Conservation (phyloP, 2,113 vertebrate genomes). For the Zosterops hypoxanthus region DNA sequence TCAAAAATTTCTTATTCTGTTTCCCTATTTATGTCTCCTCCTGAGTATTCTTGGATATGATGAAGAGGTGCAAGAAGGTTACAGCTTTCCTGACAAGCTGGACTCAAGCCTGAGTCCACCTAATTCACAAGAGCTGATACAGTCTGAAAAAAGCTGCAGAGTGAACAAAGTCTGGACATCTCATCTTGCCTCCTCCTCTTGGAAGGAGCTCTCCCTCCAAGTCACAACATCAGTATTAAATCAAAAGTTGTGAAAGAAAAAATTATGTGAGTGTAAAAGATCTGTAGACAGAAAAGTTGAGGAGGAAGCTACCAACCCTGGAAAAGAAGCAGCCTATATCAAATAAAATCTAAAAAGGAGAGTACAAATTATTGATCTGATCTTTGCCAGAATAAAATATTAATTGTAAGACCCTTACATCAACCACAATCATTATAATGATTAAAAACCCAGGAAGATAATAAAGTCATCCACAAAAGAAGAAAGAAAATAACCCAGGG, state of each 20-base stretch:
- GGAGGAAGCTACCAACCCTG: not conserved
- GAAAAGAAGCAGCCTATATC: not conserved
- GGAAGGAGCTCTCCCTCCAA: not conserved
- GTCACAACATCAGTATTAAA: not conserved
- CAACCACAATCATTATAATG: not conserved
- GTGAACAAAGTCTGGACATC: not conserved
- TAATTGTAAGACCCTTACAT: not conserved
- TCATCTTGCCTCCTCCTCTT: not conserved
- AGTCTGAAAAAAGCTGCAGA: not conserved
- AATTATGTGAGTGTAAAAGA: not conserved
- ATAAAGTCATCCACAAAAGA: constrained; percentile 11
- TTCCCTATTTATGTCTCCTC: not conserved
- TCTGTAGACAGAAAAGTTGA: not conserved
- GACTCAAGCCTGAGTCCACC: not conserved
- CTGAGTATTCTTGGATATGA: not conserved
- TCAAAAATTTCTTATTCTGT: not conserved
- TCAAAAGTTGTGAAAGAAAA: not conserved
- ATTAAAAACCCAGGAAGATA: not conserved
- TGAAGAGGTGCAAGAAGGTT: not conserved
- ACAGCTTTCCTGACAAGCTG: not conserved
- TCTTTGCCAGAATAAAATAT: constrained; percentile 47
- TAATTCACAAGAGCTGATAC: not conserved
- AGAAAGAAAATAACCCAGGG: not conserved
- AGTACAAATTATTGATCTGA: not conserved
- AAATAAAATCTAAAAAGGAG: constrained; percentile 6